Conservation (phyloP, 2,888 invertebrate genomes). For the Stenoptilia bipunctidactyla region DNA sequence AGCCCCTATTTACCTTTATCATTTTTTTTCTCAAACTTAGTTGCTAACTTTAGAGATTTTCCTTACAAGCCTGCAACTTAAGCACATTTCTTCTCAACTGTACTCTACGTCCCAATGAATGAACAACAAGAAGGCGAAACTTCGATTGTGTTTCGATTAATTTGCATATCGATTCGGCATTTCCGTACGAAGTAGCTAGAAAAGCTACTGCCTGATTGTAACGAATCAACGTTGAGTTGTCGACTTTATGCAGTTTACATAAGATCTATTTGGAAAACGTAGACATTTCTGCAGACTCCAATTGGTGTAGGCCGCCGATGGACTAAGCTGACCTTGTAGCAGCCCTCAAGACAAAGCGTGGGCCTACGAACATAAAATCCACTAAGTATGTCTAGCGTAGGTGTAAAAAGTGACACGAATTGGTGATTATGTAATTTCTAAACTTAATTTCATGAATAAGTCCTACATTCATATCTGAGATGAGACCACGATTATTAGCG, state of each 20-base stretch:
- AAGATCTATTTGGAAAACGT: no score
- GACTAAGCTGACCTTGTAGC: slow-evolving; percentile 40
- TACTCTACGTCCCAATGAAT: slow-evolving; percentile 53
- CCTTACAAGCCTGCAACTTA: no score
- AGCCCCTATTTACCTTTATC: no score
- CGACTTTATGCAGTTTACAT: no score
- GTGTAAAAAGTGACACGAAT: slow-evolving; percentile 28
- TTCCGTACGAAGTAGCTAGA: slow-evolving; percentile 35
- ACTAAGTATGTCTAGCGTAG: slow-evolving; percentile 10
- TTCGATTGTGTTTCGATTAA: slow-evolving; percentile 43
- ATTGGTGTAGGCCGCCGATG: no score
- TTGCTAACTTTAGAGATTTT: no score
- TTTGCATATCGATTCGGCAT: slow-evolving; percentile 30
- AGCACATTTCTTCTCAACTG: slow-evolving; percentile 21
- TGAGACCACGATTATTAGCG: no score
- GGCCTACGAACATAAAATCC: slow-evolving; percentile 3
- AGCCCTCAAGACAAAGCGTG: background rate
- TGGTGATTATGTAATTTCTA: slow-evolving; percentile 17
- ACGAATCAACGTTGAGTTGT: no score
- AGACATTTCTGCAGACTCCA: no score
- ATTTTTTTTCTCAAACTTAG: no score
- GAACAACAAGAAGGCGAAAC: slow-evolving; percentile 23
- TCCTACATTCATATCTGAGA: no score
- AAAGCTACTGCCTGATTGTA: no score
- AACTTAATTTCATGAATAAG: background rate